Conservation (phyloP, 2,888 invertebrate species). For the Sinohyriopsis cumingii region DNA sequence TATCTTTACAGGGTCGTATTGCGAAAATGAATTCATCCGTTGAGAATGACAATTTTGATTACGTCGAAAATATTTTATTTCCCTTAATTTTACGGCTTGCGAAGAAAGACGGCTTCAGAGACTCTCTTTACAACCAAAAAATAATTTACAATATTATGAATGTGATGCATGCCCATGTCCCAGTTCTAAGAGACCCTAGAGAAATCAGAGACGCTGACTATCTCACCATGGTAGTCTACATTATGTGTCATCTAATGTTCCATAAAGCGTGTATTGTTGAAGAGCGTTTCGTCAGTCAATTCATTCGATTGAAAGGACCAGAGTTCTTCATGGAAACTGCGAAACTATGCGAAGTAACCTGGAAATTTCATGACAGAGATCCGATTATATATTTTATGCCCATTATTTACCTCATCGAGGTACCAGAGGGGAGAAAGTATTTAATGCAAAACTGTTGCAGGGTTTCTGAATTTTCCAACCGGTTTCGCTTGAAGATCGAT, state of each 20-base stretch:
- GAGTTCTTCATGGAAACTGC: conserved; percentile 45
- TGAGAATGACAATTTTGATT: conserved; percentile 22
- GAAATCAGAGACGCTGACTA: conserved; percentile 14
- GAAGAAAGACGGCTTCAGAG: conserved; percentile 21
- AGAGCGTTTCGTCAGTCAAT: conserved; percentile 49
- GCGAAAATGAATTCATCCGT: conserved; percentile 12
- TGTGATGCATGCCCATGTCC: conserved; percentile 27
- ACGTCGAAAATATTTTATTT: conserved; percentile 23
- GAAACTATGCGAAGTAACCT: conserved; percentile 30
- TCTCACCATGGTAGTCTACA: not conserved
- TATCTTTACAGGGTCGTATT: too few species aligned
- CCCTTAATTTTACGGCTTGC: conserved; percentile 35
- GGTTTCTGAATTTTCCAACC: conserved; percentile 31
- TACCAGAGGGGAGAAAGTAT: conserved; percentile 50
- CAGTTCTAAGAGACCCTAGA: conserved; percentile 25
- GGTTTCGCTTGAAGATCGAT: too few species aligned
- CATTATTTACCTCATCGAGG: conserved; percentile 46
- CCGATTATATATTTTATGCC: conserved; percentile 46
- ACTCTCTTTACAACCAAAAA: conserved; percentile 37
- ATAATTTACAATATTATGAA: conserved; percentile 37
- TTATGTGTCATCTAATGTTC: conserved; percentile 44
- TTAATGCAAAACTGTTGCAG: conserved; percentile 45
- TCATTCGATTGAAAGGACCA: conserved; percentile 44
- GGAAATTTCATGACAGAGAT: conserved; percentile 21
- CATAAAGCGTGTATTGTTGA: conserved; percentile 36